Percentiles rank a stretch among this genome's conserved stretches.
Conservation (phyloP, 1,140 invertebrate species). For the Stegodyphus dumicola region DNA sequence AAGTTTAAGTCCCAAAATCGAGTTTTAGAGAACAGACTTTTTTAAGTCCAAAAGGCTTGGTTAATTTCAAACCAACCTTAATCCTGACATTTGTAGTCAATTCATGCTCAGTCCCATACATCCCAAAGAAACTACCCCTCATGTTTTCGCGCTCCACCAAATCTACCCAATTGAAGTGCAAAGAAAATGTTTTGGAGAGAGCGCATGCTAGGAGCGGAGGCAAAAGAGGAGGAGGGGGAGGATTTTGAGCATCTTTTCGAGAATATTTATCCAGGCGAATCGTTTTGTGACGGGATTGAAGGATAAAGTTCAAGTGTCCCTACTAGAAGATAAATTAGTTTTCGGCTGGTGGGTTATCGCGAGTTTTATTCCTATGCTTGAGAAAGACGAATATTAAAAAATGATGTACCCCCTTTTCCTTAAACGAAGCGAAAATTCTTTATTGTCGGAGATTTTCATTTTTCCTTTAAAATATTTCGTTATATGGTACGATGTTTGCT, state of each 20-base stretch:
- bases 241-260: slow-evolving; percentile 59
- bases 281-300: slow-evolving; percentile 48
- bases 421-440: slow-evolving; percentile 1
- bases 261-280: slow-evolving; percentile 55
- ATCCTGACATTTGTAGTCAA: too few relatives aligned
- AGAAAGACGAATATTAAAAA: slow-evolving; percentile 42
- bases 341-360: slow-evolving; percentile 14
- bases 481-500: too few relatives aligned
- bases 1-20: too few relatives aligned
- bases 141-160: slow-evolving; percentile 47
- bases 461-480: not conserved
- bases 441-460: not conserved
- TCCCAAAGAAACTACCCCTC: not conserved
- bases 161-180: slow-evolving; percentile 59
- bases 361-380: slow-evolving; percentile 28
- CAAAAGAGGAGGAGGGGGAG: not conserved
- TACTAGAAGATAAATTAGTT: slow-evolving; percentile 60
- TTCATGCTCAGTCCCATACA: too few relatives aligned
- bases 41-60: too few relatives aligned
- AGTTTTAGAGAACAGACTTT: too few relatives aligned
- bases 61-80: too few relatives aligned
- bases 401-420: not conserved
- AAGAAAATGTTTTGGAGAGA: slow-evolving; percentile 58
- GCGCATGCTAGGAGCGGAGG: not conserved
- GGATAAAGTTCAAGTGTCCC: slow-evolving; percentile 54